Evolutionary conservation across 2,888 invertebrate genomes (phyloP), one percentile per base, ranked within the genome.

Genomic region (Acrobasis consociella): DNA sequence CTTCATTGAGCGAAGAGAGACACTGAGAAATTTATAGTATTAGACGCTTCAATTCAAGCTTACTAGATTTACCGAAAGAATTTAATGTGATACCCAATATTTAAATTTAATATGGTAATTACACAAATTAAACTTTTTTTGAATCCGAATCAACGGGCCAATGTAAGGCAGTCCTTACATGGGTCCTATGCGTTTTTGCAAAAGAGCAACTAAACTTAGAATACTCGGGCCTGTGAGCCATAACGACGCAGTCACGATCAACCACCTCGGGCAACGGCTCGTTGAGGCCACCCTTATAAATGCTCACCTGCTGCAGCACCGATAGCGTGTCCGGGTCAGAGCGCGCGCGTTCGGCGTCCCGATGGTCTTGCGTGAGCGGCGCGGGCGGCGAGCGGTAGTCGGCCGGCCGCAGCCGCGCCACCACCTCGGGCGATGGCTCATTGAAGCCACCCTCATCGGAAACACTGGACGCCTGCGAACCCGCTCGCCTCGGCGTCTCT

Each of bases 361-460:
- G 77, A 46, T 83, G 82, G 70, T 89, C 90, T 42, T 67, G 70
- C 51, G 88, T 86, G 74, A 87, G 85, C 64, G 82, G 75, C 60
- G 82, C 80, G 62, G 79, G 80, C 53, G 85, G 86, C 63, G 88
- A 89, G 68, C 91, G 84, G 79, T 88, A 89, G 63, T 90, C 91
- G 5, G 90, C 90, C 39, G 91, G 91, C 69, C 86, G 84, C 71
- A 94, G 80, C 63, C 94, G 91, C 66, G 95, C 95, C 83, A 95
- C 95, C 74, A 95, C 94, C 83, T 95, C 95, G 15, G 95, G 95
- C 66, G 94, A 94, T 31, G 95, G 95, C 84, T 95, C 95, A 85
- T 95, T 95, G 87, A 95, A 95, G 59, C 95, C 95, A 61, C 95
- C 95, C 79, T 95, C 95, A 82, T 95, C 95, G 22, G 94, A 94